These are phyloP conservation scores for Drosophila robusta DNA, from an alignment of 2,888 invertebrate genomes.

Conservation along the genomic window DNA sequence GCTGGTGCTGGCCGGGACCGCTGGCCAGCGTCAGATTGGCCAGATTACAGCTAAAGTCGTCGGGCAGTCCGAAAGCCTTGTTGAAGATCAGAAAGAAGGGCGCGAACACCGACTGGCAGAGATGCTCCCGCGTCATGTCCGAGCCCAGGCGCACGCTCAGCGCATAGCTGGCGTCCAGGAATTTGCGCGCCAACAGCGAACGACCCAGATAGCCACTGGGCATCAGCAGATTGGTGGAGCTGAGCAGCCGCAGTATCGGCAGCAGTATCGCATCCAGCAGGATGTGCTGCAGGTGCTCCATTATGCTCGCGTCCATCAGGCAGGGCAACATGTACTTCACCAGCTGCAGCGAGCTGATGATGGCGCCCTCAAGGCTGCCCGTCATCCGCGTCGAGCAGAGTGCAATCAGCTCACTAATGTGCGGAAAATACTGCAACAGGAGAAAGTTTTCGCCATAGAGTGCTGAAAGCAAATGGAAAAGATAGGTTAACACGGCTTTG, in stretches of 20 bases:
- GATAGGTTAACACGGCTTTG: neutral
- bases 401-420: constrained; percentile 93
- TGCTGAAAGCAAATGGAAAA: constrained; percentile 31
- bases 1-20: constrained; percentile 59
- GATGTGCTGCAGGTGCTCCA: constrained; percentile 94
- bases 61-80: constrained; percentile 86
- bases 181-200: constrained; percentile 91
- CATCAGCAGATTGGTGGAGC: constrained; percentile 92
- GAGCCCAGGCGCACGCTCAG: constrained; percentile 91
- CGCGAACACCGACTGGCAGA: constrained; percentile 89
- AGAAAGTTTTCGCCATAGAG: constrained; percentile 86
- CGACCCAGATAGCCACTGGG: constrained; percentile 92
- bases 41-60: constrained; percentile 63
- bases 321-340: constrained; percentile 92
- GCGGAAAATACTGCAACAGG: constrained; percentile 94
- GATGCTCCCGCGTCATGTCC: constrained; percentile 91
- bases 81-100: constrained; percentile 93
- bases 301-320: constrained; percentile 92
- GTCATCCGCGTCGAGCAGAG: constrained; percentile 93
- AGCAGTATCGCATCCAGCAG: constrained; percentile 93
- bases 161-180: constrained; percentile 92
- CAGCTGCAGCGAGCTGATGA: constrained; percentile 93
- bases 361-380: constrained; percentile 93
- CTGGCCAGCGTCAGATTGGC: constrained; percentile 51
- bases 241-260: constrained; percentile 92